These are phyloP conservation scores for Flabesymbios commensalis DNA, from an alignment of 2,888 invertebrate species.

Conservation along the genomic window DNA sequence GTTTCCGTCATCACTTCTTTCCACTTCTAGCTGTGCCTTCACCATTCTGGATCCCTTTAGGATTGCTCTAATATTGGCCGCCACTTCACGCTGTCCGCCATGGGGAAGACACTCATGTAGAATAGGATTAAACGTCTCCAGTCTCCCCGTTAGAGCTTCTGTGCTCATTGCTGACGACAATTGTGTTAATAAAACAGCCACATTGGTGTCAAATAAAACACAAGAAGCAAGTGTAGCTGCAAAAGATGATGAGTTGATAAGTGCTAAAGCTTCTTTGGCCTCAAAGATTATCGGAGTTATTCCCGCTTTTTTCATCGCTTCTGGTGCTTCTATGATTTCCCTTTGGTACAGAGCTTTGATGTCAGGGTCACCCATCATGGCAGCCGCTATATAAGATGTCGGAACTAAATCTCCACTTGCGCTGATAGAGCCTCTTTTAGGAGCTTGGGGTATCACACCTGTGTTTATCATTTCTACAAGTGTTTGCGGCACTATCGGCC, in stretches of 20 bases:
- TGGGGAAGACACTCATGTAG: conserved; percentile 35
- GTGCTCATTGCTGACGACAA: conserved; percentile 28
- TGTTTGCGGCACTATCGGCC: conserved; percentile 27
- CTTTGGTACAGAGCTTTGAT: conserved; percentile 30
- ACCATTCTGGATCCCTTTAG: conserved; percentile 27
- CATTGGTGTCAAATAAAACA: conserved; percentile 28
- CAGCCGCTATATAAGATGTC: conserved; percentile 39
- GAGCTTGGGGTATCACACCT: conserved; percentile 38
- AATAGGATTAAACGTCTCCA: conserved; percentile 36
- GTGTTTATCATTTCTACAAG: conserved; percentile 36
- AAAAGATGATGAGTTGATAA: conserved; percentile 37
- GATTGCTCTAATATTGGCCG: conserved; percentile 19
- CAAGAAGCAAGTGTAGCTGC: conserved; percentile 30
- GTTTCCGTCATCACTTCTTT: conserved; percentile 17
- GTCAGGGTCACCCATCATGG: conserved; percentile 35
- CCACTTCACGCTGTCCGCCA: conserved; percentile 31
- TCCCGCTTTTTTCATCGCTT: conserved; percentile 30
- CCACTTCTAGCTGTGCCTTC: conserved; percentile 15
- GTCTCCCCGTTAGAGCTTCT: conserved; percentile 22
- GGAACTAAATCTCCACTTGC: conserved; percentile 45
- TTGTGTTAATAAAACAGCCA: conserved; percentile 33
- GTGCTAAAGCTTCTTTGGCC: conserved; percentile 41
- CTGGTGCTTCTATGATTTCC: conserved; percentile 18
- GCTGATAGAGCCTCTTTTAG: conserved; percentile 39
- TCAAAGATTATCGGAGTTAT: conserved; percentile 32